A percentile compares a stretch with the other conserved stretches of the same genome.
phyloP scores from a whole-genome alignment of 2,113 vertebrate species.

The Acanthochromis polyacanthus region DNA sequence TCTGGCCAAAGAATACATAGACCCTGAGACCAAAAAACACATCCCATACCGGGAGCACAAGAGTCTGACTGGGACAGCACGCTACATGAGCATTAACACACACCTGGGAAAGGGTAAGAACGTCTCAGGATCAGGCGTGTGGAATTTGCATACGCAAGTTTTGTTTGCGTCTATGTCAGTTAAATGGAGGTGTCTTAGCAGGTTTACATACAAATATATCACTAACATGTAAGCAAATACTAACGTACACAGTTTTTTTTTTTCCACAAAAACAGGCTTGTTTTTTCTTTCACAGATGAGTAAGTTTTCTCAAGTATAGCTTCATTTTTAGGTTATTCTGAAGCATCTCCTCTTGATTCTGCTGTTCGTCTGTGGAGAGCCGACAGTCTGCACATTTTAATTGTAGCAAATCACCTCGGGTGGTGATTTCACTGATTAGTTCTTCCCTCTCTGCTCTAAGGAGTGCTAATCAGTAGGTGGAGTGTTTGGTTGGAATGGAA shows the following conservation, averaged over 20 bases:
- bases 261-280: background rate
- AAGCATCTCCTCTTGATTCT: background rate
- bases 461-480: constrained; percentile 19
- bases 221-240: background rate
- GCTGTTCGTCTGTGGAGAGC: background rate
- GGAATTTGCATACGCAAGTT: background rate
- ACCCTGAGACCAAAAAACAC: constrained; percentile 99
- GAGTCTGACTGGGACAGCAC: constrained; percentile 96
- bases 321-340: background rate
- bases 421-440: constrained; percentile 26
- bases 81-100: constrained; percentile 99
- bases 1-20: constrained; percentile 99
- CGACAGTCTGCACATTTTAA: background rate
- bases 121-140: background rate
- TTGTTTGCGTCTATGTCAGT: background rate
- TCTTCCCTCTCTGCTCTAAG: background rate
- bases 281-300: background rate
- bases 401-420: constrained; percentile 9
- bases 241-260: background rate
- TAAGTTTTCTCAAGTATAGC: background rate
- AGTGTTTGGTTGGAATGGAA: constrained; percentile 24
- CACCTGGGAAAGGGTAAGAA: constrained; percentile 94
- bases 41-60: constrained; percentile 99
- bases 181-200: background rate
- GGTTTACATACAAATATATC: background rate